Conservation (phyloP, 2,888 invertebrate species). For the Steinernema carpocapsae region DNA sequence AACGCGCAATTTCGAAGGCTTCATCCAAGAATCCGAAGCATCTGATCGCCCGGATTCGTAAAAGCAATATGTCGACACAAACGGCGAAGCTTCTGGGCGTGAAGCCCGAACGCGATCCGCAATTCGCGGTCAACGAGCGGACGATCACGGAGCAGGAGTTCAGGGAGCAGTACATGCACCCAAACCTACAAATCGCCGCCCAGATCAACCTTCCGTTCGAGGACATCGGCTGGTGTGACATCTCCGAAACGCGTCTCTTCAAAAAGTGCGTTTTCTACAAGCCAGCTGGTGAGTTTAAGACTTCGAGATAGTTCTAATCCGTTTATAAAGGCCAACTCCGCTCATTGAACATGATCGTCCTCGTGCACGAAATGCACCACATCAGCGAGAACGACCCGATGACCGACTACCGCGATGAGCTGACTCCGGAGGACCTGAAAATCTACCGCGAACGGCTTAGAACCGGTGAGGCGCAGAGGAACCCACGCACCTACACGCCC, state of each 20-base stretch:
- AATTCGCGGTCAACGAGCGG: slow-evolving; percentile 12
- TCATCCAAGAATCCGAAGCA: too few species aligned
- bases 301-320: neutral
- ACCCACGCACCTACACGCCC: slow-evolving; percentile 4
- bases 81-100: too few species aligned
- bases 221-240: slow-evolving; percentile 23
- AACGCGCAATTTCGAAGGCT: too few species aligned
- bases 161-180: neutral
- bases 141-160: slow-evolving; percentile 36
- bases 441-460: neutral
- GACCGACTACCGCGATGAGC: slow-evolving; percentile 24
- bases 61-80: too few species aligned
- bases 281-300: slow-evolving; percentile 12
- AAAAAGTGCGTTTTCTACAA: neutral
- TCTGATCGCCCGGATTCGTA: too few species aligned
- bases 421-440: slow-evolving; percentile 20
- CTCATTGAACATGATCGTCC: neutral
- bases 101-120: too few species aligned
- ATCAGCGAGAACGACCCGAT: slow-evolving; percentile 1
- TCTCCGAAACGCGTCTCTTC: slow-evolving; percentile 8
- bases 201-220: neutral
- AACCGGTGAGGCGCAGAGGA: slow-evolving; percentile 10
- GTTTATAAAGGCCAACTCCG: slow-evolving; percentile 11
- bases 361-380: neutral
- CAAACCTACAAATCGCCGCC: neutral